Evolutionary conservation across 2,113 vertebrate species (phyloP), one percentile per base, ranked within the genome.

Genomic region (Seriola dumerili): DNA sequence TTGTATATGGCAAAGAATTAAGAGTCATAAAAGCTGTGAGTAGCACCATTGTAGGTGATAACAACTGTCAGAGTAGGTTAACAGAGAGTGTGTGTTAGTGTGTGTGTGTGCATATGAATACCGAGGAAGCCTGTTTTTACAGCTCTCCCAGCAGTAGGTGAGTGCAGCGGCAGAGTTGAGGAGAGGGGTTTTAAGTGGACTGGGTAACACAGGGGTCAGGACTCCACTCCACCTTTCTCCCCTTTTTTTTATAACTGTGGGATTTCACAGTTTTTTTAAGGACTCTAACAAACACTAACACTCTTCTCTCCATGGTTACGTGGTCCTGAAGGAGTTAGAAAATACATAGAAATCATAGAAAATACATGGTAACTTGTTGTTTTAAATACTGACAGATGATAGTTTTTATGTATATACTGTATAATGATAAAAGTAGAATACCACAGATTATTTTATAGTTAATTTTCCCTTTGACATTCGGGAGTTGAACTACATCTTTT

Each of bases 61-160:
- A 71, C 13, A 11, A 63, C 44, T n/a, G 5, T 54, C 21, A 10
- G 1, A 64, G 12, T 5, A 29, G 17, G 38, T 57, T 48, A 36
- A 40, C 32, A 44, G 23, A 48, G 32, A 12, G 36, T 61, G n/a
- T 55, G 65, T 61, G 61, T 64, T 42, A 54, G 72, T 52, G 58
- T 40, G 65, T 25, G 46, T 13, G 62, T 0, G 34, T 52, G 50
- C 29, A 52, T 40, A 55, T 25, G 46, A 80, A 78, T 54, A 48
- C 29, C 48, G 71, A 42, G 14, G 36, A 40, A 61, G 71, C 5
- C 52, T 64, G 61, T 52, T 86, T 91, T 88, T 87, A 87, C 62
- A 66, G 69, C 74, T 40, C 42, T 72, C 55, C 46, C 83, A 83
- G 83, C 85, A 68, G 76, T 78, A 80, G 75, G 71, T 67, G 75